A percentile compares a stretch with the other conserved stretches of the same genome.
phyloP scores from a whole-genome alignment of 2,888 invertebrate genomes.

The Pyrrhosoma nymphula region DNA sequence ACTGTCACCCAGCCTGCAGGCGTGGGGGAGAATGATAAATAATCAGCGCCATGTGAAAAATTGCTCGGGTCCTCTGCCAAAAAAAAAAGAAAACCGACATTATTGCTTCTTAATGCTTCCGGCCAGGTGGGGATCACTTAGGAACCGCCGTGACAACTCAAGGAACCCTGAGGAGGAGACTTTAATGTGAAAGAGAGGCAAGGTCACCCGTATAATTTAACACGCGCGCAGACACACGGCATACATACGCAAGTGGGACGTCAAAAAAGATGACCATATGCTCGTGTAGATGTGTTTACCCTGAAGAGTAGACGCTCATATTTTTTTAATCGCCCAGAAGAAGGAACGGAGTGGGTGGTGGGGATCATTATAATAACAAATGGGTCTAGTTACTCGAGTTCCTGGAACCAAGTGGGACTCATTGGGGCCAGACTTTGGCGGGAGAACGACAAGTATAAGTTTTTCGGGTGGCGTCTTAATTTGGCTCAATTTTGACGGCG shows the following conservation, averaged over 20 bases:
- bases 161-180: neutral
- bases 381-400: neutral
- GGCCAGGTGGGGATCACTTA: neutral
- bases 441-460: neutral
- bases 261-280: neutral
- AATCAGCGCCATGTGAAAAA: neutral
- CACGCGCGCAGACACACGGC: too few species aligned
- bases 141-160: neutral
- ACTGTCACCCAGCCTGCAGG: neutral
- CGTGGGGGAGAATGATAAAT: neutral
- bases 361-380: neutral
- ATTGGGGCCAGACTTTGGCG: neutral
- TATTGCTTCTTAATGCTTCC: neutral
- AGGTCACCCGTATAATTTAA: neutral
- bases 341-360: neutral
- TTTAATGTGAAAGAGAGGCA: neutral
- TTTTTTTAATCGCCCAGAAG: neutral
- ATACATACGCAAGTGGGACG: neutral
- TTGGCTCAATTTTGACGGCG: neutral
- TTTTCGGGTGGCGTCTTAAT: neutral
- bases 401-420: slow-evolving; percentile 9
- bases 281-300: neutral
- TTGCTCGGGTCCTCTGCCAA: neutral
- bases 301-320: neutral
- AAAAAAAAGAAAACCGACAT: neutral